These are phyloP conservation scores for Listrodromus nycthemerus DNA, from an alignment of 2,888 invertebrate species.

Conservation along the genomic window DNA sequence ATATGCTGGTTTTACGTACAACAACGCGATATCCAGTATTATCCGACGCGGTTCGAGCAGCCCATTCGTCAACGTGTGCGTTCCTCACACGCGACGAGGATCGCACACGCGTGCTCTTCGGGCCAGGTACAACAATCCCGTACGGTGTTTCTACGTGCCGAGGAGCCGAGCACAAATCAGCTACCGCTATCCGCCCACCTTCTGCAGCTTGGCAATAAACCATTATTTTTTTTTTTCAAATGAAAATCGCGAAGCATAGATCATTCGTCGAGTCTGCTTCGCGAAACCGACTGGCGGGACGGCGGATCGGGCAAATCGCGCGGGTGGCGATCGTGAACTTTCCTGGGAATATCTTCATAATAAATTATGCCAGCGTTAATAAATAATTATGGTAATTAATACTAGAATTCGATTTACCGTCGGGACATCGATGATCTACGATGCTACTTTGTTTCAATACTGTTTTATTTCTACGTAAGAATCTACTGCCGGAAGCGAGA, in stretches of 20 bases:
- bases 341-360: constrained; percentile 34
- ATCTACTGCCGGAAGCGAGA: not conserved
- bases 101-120: constrained; percentile 30
- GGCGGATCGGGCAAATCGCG: constrained; percentile 24
- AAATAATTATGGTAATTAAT: constrained; percentile 34
- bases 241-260: constrained; percentile 19
- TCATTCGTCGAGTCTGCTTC: constrained; percentile 9
- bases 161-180: constrained; percentile 1
- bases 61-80: constrained; percentile 12
- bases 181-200: constrained; percentile 59
- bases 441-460: not conserved
- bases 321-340: constrained; percentile 8
- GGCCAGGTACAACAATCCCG: constrained; percentile 13
- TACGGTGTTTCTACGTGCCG: constrained; percentile 13
- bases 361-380: constrained; percentile 33
- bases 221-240: constrained; percentile 20
- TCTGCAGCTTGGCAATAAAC: constrained; percentile 38
- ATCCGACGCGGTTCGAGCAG: constrained; percentile 19
- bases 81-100: constrained; percentile 23
- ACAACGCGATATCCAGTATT: constrained; percentile 52
- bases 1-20: constrained; percentile 54
- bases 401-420: constrained; percentile 22
- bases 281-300: not conserved
- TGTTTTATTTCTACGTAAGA: not conserved
- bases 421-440: constrained; percentile 5